Percentiles rank a stretch among this genome's conserved stretches.
Evolutionary conservation across 2,888 invertebrate genomes (phyloP).

Genomic region (Aphidoletes aphidimyza): DNA sequence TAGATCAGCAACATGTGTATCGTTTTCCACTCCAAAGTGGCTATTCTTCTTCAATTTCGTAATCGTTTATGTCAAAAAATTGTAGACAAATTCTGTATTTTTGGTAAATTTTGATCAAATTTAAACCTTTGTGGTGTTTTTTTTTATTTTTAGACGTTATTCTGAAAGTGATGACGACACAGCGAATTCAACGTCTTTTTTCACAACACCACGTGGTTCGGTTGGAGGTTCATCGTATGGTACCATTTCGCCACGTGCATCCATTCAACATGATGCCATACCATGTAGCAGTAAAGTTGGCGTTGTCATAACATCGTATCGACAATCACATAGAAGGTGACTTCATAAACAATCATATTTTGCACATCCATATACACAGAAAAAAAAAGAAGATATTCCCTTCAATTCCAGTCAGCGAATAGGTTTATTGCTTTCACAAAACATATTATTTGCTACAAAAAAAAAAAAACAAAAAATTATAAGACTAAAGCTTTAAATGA

Average conservation of each 20-base stretch:
- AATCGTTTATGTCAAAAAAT: too few relatives aligned
- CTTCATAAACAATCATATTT: neutral
- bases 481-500: too few relatives aligned
- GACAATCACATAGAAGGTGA: conserved; percentile 85
- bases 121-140: too few relatives aligned
- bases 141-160: conserved; percentile 57
- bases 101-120: too few relatives aligned
- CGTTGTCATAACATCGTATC: conserved; percentile 89
- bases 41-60: too few relatives aligned
- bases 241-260: conserved; percentile 70
- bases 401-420: neutral
- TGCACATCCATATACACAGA: too few relatives aligned
- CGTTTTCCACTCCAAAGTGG: too few relatives aligned
- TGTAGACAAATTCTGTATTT: too few relatives aligned
- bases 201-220: conserved; percentile 59
- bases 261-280: conserved; percentile 70
- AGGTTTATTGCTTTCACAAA: too few relatives aligned
- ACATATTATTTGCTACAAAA: too few relatives aligned
- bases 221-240: conserved; percentile 60
- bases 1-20: too few relatives aligned
- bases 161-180: conserved; percentile 60
- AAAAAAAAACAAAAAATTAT: too few relatives aligned
- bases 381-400: neutral
- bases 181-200: conserved; percentile 58
- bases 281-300: conserved; percentile 79